phyloP scores from a whole-genome alignment of 2,113 vertebrate species.

The Prunella fulvescens region DNA sequence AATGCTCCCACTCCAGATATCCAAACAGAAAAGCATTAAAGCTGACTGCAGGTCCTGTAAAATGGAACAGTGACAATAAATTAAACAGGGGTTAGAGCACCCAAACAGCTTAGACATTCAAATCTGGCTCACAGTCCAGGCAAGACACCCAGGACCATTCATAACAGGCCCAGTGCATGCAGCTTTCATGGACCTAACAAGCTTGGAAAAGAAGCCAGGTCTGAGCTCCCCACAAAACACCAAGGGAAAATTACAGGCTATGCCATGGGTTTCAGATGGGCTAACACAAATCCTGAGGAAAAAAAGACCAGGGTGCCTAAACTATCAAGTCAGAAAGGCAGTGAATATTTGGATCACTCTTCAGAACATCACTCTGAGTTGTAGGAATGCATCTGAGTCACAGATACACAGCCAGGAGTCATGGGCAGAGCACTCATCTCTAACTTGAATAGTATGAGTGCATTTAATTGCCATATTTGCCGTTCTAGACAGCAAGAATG shows the following conservation, averaged over 20 bases:
- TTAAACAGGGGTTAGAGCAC: not conserved
- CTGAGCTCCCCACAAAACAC: not conserved
- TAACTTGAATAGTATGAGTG: not conserved
- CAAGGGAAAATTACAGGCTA: not conserved
- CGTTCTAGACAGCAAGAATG: not conserved
- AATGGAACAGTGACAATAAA: not conserved
- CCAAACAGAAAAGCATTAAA: not conserved
- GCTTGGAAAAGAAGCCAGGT: not conserved
- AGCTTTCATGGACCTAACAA: not conserved
- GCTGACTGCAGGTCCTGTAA: not conserved
- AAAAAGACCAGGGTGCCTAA: not conserved
- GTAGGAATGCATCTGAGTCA: not conserved
- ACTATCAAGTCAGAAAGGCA: not conserved
- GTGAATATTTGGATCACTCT: not conserved
- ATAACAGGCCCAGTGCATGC: not conserved
- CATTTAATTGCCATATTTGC: not conserved
- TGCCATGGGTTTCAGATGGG: not conserved
- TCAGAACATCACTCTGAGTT: not conserved
- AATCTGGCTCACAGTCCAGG: not conserved
- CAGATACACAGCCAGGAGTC: not conserved
- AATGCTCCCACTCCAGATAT: not conserved
- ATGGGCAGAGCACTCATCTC: not conserved
- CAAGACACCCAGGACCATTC: not conserved
- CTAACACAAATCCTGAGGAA: not conserved
- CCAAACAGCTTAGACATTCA: not conserved